Evolutionary conservation across 2,888 invertebrate species (phyloP).

Genomic region (Hypolimnas misippus): DNA sequence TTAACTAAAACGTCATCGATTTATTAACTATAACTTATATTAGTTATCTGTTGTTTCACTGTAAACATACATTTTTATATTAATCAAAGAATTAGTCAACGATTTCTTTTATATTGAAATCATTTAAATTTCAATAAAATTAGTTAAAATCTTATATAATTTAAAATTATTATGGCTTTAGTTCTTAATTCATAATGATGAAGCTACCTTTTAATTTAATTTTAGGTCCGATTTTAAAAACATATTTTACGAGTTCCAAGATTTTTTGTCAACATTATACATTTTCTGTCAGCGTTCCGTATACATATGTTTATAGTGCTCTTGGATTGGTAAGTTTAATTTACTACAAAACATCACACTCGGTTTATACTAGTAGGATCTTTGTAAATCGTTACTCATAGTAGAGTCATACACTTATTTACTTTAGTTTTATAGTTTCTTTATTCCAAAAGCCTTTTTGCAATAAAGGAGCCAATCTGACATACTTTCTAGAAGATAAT

Average conservation of each 20-base stretch:
- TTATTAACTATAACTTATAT: too few relatives aligned
- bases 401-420: too few relatives aligned
- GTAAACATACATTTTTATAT: too few relatives aligned
- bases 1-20: too few relatives aligned
- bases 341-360: not conserved
- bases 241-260: constrained; percentile 55
- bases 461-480: not conserved
- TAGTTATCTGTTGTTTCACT: too few relatives aligned
- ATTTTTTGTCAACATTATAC: constrained; percentile 60
- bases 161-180: not conserved
- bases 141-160: not conserved
- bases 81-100: not conserved
- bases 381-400: too few relatives aligned
- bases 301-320: constrained; percentile 61
- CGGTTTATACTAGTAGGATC: too few relatives aligned
- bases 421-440: not conserved
- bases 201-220: constrained; percentile 65
- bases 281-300: constrained; percentile 58
- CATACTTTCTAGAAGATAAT: too few relatives aligned
- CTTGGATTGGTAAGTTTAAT: constrained; percentile 63
- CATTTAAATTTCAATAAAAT: too few relatives aligned
- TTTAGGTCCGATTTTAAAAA: constrained; percentile 60
- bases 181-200: constrained; percentile 48
- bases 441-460: not conserved
- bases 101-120: too few relatives aligned